phyloP scores from a whole-genome alignment of 2,888 invertebrate genomes.

The Eueremaeus valkanovi region DNA sequence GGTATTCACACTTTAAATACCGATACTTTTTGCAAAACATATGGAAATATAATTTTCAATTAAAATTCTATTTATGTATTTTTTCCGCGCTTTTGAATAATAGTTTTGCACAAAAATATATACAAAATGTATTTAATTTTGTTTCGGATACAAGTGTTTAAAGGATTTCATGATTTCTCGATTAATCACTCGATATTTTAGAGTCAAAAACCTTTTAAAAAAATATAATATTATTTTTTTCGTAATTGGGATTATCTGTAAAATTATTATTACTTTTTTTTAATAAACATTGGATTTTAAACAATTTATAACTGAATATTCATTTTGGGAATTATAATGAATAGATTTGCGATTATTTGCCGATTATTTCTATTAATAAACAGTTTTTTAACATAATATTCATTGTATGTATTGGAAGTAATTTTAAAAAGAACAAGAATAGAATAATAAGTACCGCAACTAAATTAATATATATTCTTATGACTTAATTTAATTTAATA shows the following conservation, averaged over 20 bases:
- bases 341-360: too few relatives aligned
- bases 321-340: background rate
- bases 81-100: too few relatives aligned
- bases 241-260: background rate
- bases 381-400: background rate
- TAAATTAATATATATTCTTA: background rate
- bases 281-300: background rate
- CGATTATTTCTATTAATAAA: too few relatives aligned
- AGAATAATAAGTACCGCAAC: background rate
- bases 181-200: background rate
- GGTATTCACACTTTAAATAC: too few relatives aligned
- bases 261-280: background rate
- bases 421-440: background rate
- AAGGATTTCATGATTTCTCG: slow-evolving; percentile 4
- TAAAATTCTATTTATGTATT: background rate
- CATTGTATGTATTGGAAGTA: background rate
- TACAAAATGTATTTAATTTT: background rate
- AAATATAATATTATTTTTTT: background rate
- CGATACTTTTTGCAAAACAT: background rate
- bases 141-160: background rate
- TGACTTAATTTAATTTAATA: background rate
- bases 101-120: background rate
- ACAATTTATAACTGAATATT: background rate
- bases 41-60: slow-evolving; percentile 2
- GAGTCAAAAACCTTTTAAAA: slow-evolving; percentile 17